Base-by-base conservation (phyloP, 2,113 vertebrate genomes). In the Boulengeromyrus knoepffleri region DNA sequence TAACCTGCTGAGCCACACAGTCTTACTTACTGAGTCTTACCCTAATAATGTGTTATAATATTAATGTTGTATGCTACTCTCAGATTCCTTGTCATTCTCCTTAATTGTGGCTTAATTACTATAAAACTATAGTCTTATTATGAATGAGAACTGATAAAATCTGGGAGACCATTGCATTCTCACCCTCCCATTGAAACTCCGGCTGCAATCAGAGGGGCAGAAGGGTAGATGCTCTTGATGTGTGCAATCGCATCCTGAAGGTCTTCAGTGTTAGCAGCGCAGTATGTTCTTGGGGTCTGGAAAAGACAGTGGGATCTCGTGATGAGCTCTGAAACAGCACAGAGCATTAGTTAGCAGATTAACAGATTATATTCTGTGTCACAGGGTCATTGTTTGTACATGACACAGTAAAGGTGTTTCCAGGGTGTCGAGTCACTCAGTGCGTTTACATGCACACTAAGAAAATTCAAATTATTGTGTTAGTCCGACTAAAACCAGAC, bases 151-250 rank as follows among this genome's bases (percentile, higher is more conserved):
- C 31, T 80, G 74, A 39, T 80, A 0, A 80, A 80, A 42, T 80
- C 74, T 80, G 2, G 4, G 36, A 80, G 31, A 42, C 74, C 17
- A 39, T 8, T 36, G 74, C 88, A 91, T 90, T 88, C 96, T 97
- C 97, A 99, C 99, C 99, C 99, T 95, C 98, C 99, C 98, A 99
- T 99, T n/a, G 99, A 99, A 89, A 99, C 97, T 58, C 99, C 99
- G 8, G 99, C 97, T 90, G 98, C 99, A 96, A 98, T 96, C 92
- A 99, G 93, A 0, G 97, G 96, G 92, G 98, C 97, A 58, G 93
- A 95, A 52, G 96, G 94, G 87, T 96, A 92, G 91, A 95, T 93
- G 89, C 89, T 94, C 92, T 97, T 96, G 42, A 99, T 94, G 17
- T 99, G 96, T 70, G 96, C 95, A 91, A 99, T 96, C 83, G 99